phyloP scores from a whole-genome alignment of 2,888 invertebrate species.

The Tanypteryx hageni region DNA sequence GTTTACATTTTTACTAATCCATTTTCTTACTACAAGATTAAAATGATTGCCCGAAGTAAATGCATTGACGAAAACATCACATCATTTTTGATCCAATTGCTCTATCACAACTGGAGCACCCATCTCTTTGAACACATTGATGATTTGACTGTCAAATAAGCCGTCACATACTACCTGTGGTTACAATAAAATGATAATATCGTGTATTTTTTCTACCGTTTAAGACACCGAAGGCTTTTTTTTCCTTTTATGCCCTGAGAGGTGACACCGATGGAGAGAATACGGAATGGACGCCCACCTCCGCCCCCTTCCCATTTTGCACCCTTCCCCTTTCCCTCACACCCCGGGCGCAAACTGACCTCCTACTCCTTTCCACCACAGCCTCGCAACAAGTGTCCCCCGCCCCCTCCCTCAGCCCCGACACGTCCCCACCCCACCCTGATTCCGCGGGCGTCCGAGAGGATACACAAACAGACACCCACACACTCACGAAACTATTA shows the following conservation, averaged over 20 bases:
- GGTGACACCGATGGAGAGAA: background rate
- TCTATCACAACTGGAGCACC: constrained; percentile 51
- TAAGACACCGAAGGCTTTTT: constrained; percentile 24
- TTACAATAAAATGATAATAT: background rate
- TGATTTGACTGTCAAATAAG: constrained; percentile 11
- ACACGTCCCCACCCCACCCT: background rate
- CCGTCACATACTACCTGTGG: background rate
- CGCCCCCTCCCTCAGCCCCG: too few species aligned
- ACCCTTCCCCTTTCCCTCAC: too few species aligned
- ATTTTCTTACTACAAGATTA: background rate
- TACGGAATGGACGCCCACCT: background rate
- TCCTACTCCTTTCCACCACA: too few species aligned
- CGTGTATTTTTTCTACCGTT: background rate
- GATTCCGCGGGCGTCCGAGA: background rate
- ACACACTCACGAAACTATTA: constrained; percentile 9
- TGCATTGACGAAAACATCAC: constrained; percentile 57
- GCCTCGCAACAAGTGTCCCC: too few species aligned
- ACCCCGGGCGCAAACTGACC: too few species aligned
- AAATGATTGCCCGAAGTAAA: constrained; percentile 44
- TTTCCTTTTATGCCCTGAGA: background rate
- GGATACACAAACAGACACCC: background rate
- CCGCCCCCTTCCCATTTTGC: too few species aligned
- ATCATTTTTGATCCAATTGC: constrained; percentile 48
- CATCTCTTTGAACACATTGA: constrained; percentile 42
- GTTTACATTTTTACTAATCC: background rate